phyloP scores from a whole-genome alignment of 2,888 invertebrate species.

The Colletes collaris region DNA sequence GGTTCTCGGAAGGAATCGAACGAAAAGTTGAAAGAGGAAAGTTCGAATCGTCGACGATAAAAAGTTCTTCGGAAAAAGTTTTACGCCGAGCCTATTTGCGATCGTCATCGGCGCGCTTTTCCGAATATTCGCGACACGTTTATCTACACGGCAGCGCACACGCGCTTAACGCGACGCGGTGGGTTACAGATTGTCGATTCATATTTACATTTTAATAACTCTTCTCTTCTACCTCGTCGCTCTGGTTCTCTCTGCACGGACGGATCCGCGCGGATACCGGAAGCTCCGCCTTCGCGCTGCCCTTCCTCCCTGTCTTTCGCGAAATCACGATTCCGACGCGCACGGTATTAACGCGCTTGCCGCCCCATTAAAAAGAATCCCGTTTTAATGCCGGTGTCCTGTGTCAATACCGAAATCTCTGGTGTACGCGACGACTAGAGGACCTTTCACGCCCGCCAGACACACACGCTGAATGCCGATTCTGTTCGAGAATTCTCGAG shows the following conservation, averaged over 20 bases:
- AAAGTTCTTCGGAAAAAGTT: conserved; percentile 43
- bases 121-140: conserved; percentile 64
- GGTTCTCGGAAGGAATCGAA: too few species aligned
- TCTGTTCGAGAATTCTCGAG: background rate
- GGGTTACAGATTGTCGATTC: conserved; percentile 72
- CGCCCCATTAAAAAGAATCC: conserved; percentile 40
- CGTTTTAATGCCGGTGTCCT: conserved; percentile 10
- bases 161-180: conserved; percentile 64
- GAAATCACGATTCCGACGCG: conserved; percentile 27
- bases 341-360: conserved; percentile 39
- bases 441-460: background rate
- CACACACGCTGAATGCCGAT: background rate
- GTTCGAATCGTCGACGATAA: conserved; percentile 39
- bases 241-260: conserved; percentile 36
- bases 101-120: conserved; percentile 47
- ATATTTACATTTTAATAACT: conserved; percentile 77
- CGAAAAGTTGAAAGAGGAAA: too few species aligned
- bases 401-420: conserved; percentile 13
- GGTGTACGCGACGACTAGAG: background rate
- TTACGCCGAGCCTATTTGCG: conserved; percentile 50
- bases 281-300: conserved; percentile 19
- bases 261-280: conserved; percentile 32
- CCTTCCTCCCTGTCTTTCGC: conserved; percentile 18
- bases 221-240: conserved; percentile 66
- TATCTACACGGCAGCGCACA: conserved; percentile 57